phyloP scores from a whole-genome alignment of 1,140 invertebrate genomes.

The Bombus turneri region DNA sequence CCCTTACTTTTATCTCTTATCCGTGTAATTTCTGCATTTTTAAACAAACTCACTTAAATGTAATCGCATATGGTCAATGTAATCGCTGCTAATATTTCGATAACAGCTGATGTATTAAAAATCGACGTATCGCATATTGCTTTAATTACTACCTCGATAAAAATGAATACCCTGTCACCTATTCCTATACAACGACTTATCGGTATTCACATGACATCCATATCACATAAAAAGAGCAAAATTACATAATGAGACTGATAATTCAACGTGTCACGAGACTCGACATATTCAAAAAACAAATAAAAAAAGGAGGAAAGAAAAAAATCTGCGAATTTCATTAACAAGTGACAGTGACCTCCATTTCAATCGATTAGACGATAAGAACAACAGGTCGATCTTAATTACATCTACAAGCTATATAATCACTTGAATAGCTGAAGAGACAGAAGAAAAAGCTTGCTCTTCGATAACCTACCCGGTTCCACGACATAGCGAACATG shows the following conservation, averaged over 20 bases:
- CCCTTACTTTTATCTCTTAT: too few relatives aligned
- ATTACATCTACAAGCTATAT: not conserved
- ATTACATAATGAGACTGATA: not conserved
- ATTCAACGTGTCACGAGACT: not conserved
- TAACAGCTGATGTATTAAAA: not conserved
- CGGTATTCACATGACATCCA: not conserved
- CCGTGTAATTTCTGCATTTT: too few relatives aligned
- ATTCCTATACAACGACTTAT: not conserved
- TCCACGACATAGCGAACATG: slow-evolving; percentile 34
- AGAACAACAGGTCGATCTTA: not conserved
- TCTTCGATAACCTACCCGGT: slow-evolving; percentile 45
- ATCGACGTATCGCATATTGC: not conserved
- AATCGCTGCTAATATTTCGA: not conserved
- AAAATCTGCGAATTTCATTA: not conserved
- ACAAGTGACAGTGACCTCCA: too few relatives aligned
- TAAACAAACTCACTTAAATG: too few relatives aligned
- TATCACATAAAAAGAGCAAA: not conserved
- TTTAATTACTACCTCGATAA: not conserved
- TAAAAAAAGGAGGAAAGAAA: not conserved
- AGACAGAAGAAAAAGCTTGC: not conserved
- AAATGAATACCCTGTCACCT: not conserved
- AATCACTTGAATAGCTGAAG: not conserved
- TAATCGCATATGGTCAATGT: too few relatives aligned
- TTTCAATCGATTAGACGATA: not conserved
- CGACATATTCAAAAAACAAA: not conserved